These are phyloP conservation scores for Pyrgilauda ruficollis DNA, from an alignment of 2,113 vertebrate species.

Conservation along the genomic window DNA sequence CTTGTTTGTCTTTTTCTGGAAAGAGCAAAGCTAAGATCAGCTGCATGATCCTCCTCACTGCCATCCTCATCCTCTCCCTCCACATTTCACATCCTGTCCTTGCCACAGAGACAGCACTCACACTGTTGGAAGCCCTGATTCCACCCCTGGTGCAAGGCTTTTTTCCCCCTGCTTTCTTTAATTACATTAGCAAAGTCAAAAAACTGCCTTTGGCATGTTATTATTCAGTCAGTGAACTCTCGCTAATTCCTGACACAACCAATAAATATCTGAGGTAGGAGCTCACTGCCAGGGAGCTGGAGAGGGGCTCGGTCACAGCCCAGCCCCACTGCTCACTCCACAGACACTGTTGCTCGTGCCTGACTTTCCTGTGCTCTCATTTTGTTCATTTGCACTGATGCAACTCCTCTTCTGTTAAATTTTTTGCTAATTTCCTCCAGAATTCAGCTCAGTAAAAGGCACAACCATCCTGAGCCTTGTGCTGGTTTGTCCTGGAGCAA, in stretches of 20 bases:
- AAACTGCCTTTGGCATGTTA: conserved; percentile 40
- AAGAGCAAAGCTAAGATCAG: neutral
- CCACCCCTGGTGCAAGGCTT: neutral
- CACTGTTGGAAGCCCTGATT: accelerated
- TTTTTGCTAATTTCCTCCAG: neutral
- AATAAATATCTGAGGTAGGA: conserved; percentile 19
- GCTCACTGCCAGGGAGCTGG: accelerated
- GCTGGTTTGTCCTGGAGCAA: neutral
- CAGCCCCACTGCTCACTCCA: accelerated
- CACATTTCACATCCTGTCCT: neutral
- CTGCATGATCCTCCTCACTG: neutral
- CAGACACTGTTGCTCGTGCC: accelerated
- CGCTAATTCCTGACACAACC: conserved; percentile 62
- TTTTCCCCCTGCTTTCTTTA: conserved; percentile 5
- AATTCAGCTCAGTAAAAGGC: neutral
- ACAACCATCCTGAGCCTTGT: neutral
- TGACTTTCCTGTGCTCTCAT: neutral
- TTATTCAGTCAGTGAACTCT: conserved; percentile 58
- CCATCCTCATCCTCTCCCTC: neutral
- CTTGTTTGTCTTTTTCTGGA: neutral
- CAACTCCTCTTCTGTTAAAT: neutral
- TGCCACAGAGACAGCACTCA: neutral
- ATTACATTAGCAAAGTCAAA: conserved; percentile 37
- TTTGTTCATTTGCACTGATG: neutral
- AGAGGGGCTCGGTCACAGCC: neutral